phyloP scores from a whole-genome alignment of 2,888 invertebrate genomes.

The Calliphora vomitoria region DNA sequence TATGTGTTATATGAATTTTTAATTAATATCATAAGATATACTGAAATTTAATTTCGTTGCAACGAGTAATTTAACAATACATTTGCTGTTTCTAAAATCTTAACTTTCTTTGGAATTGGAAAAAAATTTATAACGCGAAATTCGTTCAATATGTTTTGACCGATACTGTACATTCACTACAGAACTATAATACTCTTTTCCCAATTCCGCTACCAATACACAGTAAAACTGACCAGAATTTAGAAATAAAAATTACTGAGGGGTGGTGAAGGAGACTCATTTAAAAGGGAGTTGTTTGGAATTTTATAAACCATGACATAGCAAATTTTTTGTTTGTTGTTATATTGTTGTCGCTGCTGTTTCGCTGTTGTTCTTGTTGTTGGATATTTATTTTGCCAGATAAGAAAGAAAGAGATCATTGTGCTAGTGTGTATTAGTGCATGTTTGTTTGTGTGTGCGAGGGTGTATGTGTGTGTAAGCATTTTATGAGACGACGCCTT shows the following conservation, averaged over 20 bases:
- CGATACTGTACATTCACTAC: too few species aligned
- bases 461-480: background rate
- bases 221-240: background rate
- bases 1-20: too few species aligned
- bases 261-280: background rate
- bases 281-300: background rate
- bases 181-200: too few species aligned
- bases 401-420: background rate
- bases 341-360: background rate
- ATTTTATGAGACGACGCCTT: slow-evolving; percentile 54
- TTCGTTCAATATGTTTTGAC: too few species aligned
- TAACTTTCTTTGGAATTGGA: too few species aligned
- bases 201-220: too few species aligned
- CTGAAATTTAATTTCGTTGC: too few species aligned
- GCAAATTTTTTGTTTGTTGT: slow-evolving; percentile 32
- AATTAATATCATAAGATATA: too few species aligned
- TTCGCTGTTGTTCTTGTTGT: slow-evolving; percentile 13
- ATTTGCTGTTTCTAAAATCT: too few species aligned
- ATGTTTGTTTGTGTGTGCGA: background rate
- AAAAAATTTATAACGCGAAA: too few species aligned
- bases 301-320: slow-evolving; percentile 54
- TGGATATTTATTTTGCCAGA: slow-evolving; percentile 40
- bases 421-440: background rate
- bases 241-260: slow-evolving; percentile 10
- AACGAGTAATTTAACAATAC: too few species aligned